Evolutionary conservation across 2,113 vertebrate species (phyloP).

Genomic region (Cavia aperea): DNA sequence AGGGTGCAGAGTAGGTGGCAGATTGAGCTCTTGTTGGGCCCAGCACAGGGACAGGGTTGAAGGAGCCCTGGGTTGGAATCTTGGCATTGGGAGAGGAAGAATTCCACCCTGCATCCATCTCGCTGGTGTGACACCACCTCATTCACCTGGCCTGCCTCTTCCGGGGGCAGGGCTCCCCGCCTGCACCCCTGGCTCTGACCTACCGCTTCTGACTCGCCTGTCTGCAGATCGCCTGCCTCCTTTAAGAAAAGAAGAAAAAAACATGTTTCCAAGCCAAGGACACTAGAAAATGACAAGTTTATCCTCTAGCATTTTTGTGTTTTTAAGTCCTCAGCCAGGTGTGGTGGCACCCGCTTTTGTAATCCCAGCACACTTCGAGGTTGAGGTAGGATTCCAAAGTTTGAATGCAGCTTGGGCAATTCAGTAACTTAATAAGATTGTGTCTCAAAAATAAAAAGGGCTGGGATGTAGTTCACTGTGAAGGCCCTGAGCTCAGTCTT

Average conservation of each 20-base stretch:
- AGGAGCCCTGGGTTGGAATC: not conserved
- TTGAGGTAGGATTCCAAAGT: not conserved
- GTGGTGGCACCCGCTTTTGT: not conserved
- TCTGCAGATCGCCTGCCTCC: not conserved
- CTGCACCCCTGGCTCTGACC: not conserved
- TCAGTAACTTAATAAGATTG: not conserved
- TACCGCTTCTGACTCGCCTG: not conserved
- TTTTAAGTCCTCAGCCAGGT: not conserved
- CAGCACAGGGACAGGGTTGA: no score
- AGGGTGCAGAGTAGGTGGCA: no score
- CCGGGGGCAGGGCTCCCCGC: no score
- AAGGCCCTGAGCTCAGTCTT: not conserved
- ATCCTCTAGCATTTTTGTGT: not conserved
- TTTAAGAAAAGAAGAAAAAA: not conserved
- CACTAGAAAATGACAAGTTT: not conserved
- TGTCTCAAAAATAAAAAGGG: not conserved
- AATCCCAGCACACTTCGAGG: not conserved
- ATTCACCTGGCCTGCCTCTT: not conserved
- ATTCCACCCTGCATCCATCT: not conserved
- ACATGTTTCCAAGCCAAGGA: not conserved
- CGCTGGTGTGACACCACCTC: no score
- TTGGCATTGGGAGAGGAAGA: fast-evolving
- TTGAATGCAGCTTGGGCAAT: not conserved
- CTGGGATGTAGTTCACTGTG: not conserved
- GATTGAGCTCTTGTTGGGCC: not conserved